Base-by-base conservation (phyloP, 2,797 vertebrate species). In the Lycodopsis pacificus region DNA sequence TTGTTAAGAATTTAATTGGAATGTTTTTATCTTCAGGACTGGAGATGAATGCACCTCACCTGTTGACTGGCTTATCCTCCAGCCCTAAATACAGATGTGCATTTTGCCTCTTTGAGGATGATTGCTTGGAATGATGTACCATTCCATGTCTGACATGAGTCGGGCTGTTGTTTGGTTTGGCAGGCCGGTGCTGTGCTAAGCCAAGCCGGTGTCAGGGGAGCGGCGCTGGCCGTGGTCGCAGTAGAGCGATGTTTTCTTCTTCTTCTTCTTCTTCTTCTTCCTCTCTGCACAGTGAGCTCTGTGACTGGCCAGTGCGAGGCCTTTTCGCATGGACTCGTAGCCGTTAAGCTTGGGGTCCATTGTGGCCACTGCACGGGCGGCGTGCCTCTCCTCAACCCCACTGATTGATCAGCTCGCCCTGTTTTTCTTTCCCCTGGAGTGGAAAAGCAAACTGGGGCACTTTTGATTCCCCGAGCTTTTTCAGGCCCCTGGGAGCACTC, bases 391-490 rank as follows among this genome's bases (percentile, higher is more conserved):
- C 81, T 92, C 79, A 90, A 90, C 91, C 88, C 82, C 77, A 30
- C 77, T 81, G 90, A 93, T 88, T 86, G 90, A 93, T 93, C 92
- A 82, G 80, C 81, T 27, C 4, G 59, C 27, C 51, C 70, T 93
- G 88, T 91, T 93, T 93, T 91, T 90, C 90, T 92, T 90, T 91
- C 86, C 88, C 81, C 82, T 82, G 79, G 79, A 88, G 87, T 92
- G 87, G 83, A 92, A 94, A 93, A 87, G 80, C 88, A 89, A 92
- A 93, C 88, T 86, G 73, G 89, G 80, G 65, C 79, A 66, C 83
- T 87, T 87, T 86, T 82, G 84, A 87, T 91, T 86, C 77, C 85
- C 77, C 20, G 20, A 68, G 80, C 76, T 84, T 85, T 48, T 83
- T 72, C 86, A 79, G 76, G 76, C 80, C 87, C 77, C 84, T 8